phyloP scores from a whole-genome alignment of 2,888 invertebrate species.

The Spodoptera exigua region DNA sequence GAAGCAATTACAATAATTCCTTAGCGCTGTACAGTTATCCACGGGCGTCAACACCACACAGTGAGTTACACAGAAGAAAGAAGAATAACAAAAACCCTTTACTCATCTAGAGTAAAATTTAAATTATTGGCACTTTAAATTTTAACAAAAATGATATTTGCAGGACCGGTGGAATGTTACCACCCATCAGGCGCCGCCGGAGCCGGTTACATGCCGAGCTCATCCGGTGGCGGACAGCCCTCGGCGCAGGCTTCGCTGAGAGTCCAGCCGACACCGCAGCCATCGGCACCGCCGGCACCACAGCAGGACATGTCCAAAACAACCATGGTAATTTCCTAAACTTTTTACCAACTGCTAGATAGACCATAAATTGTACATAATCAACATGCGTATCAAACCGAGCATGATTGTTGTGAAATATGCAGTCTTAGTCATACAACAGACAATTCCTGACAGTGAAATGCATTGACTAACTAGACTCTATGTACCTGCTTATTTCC shows the following conservation, averaged over 20 bases:
- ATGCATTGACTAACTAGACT: too few relatives aligned
- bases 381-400: too few relatives aligned
- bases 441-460: too few relatives aligned
- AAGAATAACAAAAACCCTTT: neutral
- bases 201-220: conserved; percentile 75
- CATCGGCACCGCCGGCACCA: conserved; percentile 80
- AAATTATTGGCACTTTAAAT: conserved; percentile 2
- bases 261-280: conserved; percentile 78
- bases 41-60: conserved; percentile 87
- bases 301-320: conserved; percentile 83
- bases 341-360: too few relatives aligned
- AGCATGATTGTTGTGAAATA: too few relatives aligned
- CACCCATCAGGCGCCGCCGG: conserved; percentile 77
- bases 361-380: too few relatives aligned
- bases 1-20: conserved; percentile 65
- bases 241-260: conserved; percentile 75
- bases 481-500: too few relatives aligned
- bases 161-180: conserved; percentile 86
- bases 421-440: too few relatives aligned
- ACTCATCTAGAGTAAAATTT: neutral
- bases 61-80: conserved; percentile 71
- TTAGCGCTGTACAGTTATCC: conserved; percentile 84
- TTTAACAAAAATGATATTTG: conserved; percentile 28
- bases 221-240: conserved; percentile 74
- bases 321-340: conserved; percentile 71